A percentile compares a stretch with the other conserved stretches of the same genome.
Evolutionary conservation across 2,888 invertebrate species (phyloP).

Genomic region (Drosophila sordidula): DNA sequence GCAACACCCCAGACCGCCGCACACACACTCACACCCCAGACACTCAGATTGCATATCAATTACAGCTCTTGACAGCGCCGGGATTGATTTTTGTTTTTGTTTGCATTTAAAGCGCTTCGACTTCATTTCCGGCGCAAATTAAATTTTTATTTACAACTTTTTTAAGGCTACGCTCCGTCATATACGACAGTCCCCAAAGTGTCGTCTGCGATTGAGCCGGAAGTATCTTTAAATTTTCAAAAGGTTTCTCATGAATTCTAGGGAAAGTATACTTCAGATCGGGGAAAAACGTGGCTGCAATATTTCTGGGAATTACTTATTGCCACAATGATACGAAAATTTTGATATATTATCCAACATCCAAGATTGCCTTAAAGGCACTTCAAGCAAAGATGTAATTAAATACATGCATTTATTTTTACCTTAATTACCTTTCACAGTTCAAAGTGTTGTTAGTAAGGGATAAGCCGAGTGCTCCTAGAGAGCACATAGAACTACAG

Average conservation of each 20-base stretch:
- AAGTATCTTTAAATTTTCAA: too few species aligned
- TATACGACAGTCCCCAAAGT: background rate
- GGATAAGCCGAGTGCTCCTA: background rate
- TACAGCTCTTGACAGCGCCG: slow-evolving; percentile 55
- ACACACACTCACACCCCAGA: slow-evolving; percentile 25
- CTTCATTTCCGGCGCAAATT: slow-evolving; percentile 36
- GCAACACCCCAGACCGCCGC: slow-evolving; percentile 6
- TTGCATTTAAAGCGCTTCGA: slow-evolving; percentile 43
- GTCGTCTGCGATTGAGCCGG: background rate
- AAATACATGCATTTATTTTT: background rate
- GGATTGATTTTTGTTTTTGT: slow-evolving; percentile 71
- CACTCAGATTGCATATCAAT: slow-evolving; percentile 64
- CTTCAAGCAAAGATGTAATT: too few species aligned
- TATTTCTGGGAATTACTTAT: too few species aligned
- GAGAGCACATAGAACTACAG: background rate
- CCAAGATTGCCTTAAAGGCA: too few species aligned
- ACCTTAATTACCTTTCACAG: slow-evolving; percentile 9
- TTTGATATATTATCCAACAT: too few species aligned
- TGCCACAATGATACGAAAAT: too few species aligned
- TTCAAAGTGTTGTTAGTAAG: slow-evolving; percentile 1
- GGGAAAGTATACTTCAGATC: too few species aligned
- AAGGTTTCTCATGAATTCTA: too few species aligned
- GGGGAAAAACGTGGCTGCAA: too few species aligned
- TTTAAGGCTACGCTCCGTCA: background rate
- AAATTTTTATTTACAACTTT: slow-evolving; percentile 14